Evolutionary conservation across 2,113 vertebrate genomes (phyloP), one percentile per base, ranked within the genome.

Genomic region (Xiphorhynchus elegans): DNA sequence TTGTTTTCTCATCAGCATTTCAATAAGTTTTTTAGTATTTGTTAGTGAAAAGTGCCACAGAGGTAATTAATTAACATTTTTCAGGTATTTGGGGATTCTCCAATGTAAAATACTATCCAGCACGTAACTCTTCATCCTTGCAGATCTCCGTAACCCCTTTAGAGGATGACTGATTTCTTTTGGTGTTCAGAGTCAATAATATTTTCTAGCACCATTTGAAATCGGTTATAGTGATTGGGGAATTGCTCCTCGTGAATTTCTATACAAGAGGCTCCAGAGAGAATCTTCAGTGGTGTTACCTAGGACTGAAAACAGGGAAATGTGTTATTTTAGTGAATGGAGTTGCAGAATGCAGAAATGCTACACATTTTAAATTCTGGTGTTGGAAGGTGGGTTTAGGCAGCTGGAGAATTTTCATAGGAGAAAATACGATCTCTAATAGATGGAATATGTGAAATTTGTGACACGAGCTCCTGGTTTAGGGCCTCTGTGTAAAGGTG

Each of bases 131-230:
- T 68, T 87, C 93, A 40, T 92, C 74, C 77, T 63, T 53, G 66
- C 84, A 47, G 85, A 77, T 67, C 90, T 69, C 95, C 76, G 13
- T 96, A 96, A 97, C 98, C 98, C 99, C 99, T 99, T 98, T 98
- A 98, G 98, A 99, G 98, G 99, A 99, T 99, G 98, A 99, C 99
- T 98, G 99, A 99, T 99, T 99, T 99, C 99, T 97, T 98, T 97
- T 99, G 99, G 99, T 99, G 99, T 98, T 98, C 98, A 99, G 99
- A 99, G 99, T 98, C 98, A 89, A 93, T 98, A 97, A 78, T 93
- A 98, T 98, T 98, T 98, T 99, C 99, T 99, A 99, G 99, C 99
- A 99, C 99, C 99, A 99, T 99, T 99, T 99, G 99, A 99, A 99
- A 99, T 99, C 99, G 99, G 99, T 99, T 99, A 99, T 99, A 99